A percentile compares a stretch with the other conserved stretches of the same genome.
These are phyloP conservation scores for Trachelus stipa DNA, from an alignment of 2,888 invertebrate genomes.

Conservation along the genomic window DNA sequence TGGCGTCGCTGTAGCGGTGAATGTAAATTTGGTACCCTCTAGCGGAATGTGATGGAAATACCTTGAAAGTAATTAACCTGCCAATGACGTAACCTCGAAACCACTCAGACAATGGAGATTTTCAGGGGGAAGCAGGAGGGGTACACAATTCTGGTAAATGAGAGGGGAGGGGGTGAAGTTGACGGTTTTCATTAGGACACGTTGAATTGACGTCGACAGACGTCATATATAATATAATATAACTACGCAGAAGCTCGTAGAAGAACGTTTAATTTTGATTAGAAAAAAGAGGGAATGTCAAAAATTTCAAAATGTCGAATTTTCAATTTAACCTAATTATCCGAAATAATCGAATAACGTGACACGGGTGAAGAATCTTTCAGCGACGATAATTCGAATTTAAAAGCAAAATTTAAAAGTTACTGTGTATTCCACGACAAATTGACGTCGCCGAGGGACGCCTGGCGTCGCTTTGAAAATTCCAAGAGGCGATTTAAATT, in stretches of 20 bases:
- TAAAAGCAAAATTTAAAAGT: not conserved
- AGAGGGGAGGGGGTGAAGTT: not conserved
- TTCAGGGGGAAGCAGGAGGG: not conserved
- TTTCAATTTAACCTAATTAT: too few species aligned
- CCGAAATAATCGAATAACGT: too few species aligned
- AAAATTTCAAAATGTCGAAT: too few species aligned
- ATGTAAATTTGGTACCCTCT: too few species aligned
- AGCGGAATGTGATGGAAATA: not conserved
- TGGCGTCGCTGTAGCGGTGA: too few species aligned
- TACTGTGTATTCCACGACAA: not conserved
- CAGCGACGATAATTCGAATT: not conserved
- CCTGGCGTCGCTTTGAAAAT: constrained; percentile 37
- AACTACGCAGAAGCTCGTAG: too few species aligned
- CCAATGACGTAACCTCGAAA: not conserved
- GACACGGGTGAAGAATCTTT: not conserved
- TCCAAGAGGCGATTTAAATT: constrained; percentile 49
- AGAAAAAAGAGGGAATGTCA: too few species aligned
- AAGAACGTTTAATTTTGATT: too few species aligned
- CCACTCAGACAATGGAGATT: not conserved
- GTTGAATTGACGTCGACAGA: not conserved
- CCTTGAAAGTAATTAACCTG: not conserved
- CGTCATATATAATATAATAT: too few species aligned
- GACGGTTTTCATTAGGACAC: not conserved
- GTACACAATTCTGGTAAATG: not conserved
- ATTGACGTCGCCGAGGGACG: not conserved